A percentile compares a stretch with the other conserved stretches of the same genome.
These are phyloP conservation scores for Listrodromus nycthemerus DNA, from an alignment of 2,888 invertebrate genomes.

Conservation along the genomic window DNA sequence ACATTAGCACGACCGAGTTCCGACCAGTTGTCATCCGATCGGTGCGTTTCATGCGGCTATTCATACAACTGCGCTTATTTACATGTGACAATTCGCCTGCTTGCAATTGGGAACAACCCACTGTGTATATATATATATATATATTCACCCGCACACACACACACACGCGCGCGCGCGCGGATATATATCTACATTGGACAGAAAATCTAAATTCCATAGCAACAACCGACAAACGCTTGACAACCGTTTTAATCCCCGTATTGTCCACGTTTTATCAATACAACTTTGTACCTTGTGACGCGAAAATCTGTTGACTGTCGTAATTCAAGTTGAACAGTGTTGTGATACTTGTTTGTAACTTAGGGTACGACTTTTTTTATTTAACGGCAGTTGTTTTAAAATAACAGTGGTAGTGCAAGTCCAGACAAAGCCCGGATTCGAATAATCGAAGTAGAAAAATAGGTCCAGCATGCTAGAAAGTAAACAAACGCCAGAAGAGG, in stretches of 20 bases:
- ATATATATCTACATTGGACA: background rate
- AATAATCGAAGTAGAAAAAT: background rate
- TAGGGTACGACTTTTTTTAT: too few relatives aligned
- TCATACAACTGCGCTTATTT: too few relatives aligned
- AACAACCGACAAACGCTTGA: background rate
- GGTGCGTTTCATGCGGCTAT: too few relatives aligned
- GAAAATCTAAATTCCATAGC: background rate
- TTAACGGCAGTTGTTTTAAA: too few relatives aligned
- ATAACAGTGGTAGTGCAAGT: too few relatives aligned
- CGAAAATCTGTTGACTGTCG: background rate
- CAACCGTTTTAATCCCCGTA: background rate
- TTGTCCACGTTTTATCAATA: background rate
- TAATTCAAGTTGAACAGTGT: background rate
- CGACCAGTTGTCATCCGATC: too few relatives aligned
- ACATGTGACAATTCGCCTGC: too few relatives aligned
- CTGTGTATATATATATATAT: background rate
- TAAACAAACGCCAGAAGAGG: background rate
- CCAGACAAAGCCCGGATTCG: too few relatives aligned
- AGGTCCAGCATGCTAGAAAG: background rate
- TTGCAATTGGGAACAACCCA: background rate
- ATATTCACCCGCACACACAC: too few relatives aligned
- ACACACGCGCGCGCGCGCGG: too few relatives aligned
- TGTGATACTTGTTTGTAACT: background rate
- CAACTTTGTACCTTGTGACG: background rate
- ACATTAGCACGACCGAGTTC: too few relatives aligned